phyloP scores from a whole-genome alignment of 1,140 invertebrate genomes.

The Steinernema khuongi region DNA sequence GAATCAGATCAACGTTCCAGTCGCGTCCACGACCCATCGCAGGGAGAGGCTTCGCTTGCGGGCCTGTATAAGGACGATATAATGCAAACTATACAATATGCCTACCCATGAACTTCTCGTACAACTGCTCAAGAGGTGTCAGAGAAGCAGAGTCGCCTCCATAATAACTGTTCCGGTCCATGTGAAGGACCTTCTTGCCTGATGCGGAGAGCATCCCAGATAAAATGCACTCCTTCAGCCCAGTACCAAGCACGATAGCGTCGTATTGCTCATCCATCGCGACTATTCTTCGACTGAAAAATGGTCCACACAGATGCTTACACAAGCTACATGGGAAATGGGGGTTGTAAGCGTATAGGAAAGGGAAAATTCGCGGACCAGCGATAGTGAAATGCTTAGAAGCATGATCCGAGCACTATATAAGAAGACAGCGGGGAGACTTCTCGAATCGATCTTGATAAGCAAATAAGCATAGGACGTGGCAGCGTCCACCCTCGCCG shows the following conservation, averaged over 20 bases:
- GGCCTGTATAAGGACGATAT: constrained; percentile 61
- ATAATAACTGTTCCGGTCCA: constrained; percentile 99
- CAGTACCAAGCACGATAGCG: constrained; percentile 94
- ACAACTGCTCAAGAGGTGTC: constrained; percentile 85
- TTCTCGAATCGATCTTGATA: no score
- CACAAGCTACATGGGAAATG: no score
- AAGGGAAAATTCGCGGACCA: no score
- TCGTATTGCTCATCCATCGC: constrained; percentile 99
- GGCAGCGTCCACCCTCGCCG: no score
- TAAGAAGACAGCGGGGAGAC: no score
- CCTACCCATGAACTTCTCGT: constrained; percentile 55
- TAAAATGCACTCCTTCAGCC: constrained; percentile 97
- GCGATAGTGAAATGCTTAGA: no score
- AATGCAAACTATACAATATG: background rate
- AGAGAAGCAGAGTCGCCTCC: constrained; percentile 98
- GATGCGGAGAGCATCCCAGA: constrained; percentile 97
- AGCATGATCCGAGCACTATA: no score
- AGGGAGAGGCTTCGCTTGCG: constrained; percentile 75
- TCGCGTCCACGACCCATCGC: constrained; percentile 81
- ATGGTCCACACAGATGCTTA: no score
- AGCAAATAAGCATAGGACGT: no score
- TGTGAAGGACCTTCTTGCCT: constrained; percentile 96
- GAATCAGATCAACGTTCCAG: constrained; percentile 99
- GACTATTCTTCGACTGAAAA: no score
- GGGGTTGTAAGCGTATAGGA: no score